Conservation (phyloP, 2,113 vertebrate species). For the Leptosomus discolor region DNA sequence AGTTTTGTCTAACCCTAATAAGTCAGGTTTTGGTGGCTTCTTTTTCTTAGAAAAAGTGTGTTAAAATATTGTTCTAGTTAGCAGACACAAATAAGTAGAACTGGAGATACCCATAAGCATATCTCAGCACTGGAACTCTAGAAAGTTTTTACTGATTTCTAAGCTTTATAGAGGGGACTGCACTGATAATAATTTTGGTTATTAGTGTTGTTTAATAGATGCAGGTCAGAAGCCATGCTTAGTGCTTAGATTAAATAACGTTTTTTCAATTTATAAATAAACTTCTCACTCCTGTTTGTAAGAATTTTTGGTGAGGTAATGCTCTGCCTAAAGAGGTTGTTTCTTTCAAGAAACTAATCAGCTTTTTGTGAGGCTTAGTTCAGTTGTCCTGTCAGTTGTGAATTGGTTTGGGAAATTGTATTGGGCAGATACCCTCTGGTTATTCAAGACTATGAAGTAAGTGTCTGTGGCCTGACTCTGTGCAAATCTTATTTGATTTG, state of each 20-base stretch:
- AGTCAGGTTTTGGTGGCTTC: background rate
- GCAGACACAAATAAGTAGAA: background rate
- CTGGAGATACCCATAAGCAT: background rate
- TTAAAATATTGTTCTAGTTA: background rate
- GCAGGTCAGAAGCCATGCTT: background rate
- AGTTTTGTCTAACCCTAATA: background rate
- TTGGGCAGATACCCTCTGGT: background rate
- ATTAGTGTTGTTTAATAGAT: background rate
- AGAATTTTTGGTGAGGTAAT: background rate
- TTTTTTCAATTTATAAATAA: background rate
- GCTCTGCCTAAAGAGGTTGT: background rate
- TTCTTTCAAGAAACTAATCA: background rate
- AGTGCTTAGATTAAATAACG: background rate
- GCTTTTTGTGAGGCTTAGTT: background rate
- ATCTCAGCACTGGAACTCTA: background rate
- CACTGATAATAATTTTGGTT: background rate
- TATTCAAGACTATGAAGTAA: background rate
- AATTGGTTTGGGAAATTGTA: background rate
- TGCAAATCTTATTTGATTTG: background rate
- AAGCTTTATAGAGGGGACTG: background rate
- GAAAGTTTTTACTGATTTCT: background rate
- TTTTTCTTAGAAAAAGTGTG: background rate
- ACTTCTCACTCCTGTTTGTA: background rate
- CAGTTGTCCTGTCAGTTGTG: background rate
- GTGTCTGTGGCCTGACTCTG: background rate